Base-by-base conservation (phyloP, 2,797 vertebrate genomes). In the Lagocephalus sceleratus region DNA sequence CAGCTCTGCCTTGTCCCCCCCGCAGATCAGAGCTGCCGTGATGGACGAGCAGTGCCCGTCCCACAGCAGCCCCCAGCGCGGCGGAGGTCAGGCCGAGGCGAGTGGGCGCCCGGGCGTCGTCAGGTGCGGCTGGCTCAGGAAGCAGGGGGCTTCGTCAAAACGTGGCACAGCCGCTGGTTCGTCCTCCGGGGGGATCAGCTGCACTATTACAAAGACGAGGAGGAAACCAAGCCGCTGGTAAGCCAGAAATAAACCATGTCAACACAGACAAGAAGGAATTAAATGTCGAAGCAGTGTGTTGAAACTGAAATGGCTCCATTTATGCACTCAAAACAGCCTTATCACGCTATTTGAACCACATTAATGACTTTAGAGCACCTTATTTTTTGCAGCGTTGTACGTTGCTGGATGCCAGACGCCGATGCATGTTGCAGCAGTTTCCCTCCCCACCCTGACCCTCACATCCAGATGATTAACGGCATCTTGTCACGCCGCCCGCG, bases 81-180 rank as follows among this genome's bases (percentile, higher is more conserved):
- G 88, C 20, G 87, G 79, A 46, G 79, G 61, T 67, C 77, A 82
- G 32, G 52, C n/a, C 48, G 86, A 61, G 44, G 83, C 70, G 75
- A 89, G 73, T 39, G 86, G 76, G 19, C 85, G 71, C 66, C 89
- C 86, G 0, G 59, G 60, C 16, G 85, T 93, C 71, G 39, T 92
- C 60, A 94, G 94, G 78, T 92, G 95, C 67, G 97, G 97, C 63
- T 99, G 97, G 96, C 92, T 99, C 74, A 89, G 94, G 78, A 99
- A 99, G 91, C 97, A 99, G 83, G 97, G 17, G 96, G 96, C 50
- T 99, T 99, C 6, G 95, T 99, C 54, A 98, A 98, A 92, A 98
- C 96, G 11, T 99, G 97, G 97, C 97, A 99, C 81, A 95, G 92
- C 0, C 95, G 95, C 60, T 99, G 97, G 97, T 99, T 99, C 73